Base-by-base conservation (phyloP, 2,888 invertebrate species). In the Aleiodes alternator region DNA sequence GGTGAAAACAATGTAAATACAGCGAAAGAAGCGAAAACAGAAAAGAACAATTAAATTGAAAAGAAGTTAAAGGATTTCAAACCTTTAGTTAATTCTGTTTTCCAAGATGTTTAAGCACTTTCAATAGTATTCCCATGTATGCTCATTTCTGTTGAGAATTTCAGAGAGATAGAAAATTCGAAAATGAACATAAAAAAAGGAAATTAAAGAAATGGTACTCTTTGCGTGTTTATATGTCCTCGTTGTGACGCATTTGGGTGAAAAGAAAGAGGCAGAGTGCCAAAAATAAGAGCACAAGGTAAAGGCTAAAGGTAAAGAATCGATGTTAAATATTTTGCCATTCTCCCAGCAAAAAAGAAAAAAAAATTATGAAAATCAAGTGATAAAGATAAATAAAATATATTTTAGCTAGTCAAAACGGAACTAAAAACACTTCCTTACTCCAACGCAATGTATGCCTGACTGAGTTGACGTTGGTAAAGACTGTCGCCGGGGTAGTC, bases 291-390 rank as follows among this genome's bases (percentile, higher is more conserved):
- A 12, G 51, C 68, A 78, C 80, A 82, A 82, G 81, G 77, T 82
- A 82, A 81, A 78, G 78, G 76, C 84, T 85, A 85, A 79, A 81
- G 81, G 78, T 81, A 87, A 85, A 69, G 78, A 78, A 77, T 81
- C 75, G 76, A 77, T 76, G 68, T 74, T 68, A 72, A 69, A 69
- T 71, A 61, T 68, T 70, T 64, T 29, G n/a, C 11, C 9, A 43
- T 43, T 43, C 0, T 43, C 3, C 3, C 43, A 8, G 43, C 9
- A 11, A 43, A 9, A 43, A 11, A 43, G 9, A 43, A 43, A 43
- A 11, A 43, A 43, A 43, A 43, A 43, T 3, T 9, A 9, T 43
- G 43, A 9, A 43, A 43, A 43, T 23, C 16, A 23, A 48, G 57
- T 55, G 14, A n/a, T 69, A 50, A 70, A n/a, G 56, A 56, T 8